Base-by-base conservation (phyloP, 2,888 invertebrate genomes). In the Galeruca laticollis region DNA sequence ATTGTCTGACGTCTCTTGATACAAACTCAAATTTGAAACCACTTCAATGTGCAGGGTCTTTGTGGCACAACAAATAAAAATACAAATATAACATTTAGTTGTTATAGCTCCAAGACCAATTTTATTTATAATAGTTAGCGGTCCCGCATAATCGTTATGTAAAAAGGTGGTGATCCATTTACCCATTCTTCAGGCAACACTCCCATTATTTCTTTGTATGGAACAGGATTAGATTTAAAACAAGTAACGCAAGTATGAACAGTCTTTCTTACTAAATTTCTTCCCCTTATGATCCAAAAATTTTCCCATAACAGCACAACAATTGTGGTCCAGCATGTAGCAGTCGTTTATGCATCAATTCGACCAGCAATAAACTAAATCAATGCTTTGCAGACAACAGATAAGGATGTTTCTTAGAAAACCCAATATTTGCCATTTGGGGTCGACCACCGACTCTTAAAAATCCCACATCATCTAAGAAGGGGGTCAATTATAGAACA, bases 1-100 rank as follows among this genome's bases (percentile, higher is more conserved):
- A 57, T 57, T 57, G 26, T 57, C 57, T 15, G 57, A 57, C 18
- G n/a, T 13, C 10, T 57, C 1, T 15, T 10, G 49, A 15, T 49
- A 49, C 15, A 49, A 18, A 15, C 10, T 20, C 20, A 49, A 20
- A 49, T 10, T 18, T 49, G 15, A 49, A 20, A 20, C 20, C 11
- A 10, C 15, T 49, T 20, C 49, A 20, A 49, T 15, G 20, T 15
- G 49, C 9, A 49, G n/a, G 15, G 49, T 9, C 20, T 49, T 49
- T n/a, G 11, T 11, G 15, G 49, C 20, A 18, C 9, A 49, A 8
- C 20, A 49, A 49, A 37, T 37, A 0, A 37, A 49, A 20, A 20
- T 10, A 20, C 9, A 49, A 49, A 49, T 49, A 20, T 49, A 49
- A 15, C 8, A 49, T 49, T 20, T 49, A n/a, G n/a, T n/a, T n/a